A percentile compares a stretch with the other conserved stretches of the same genome.
Conservation (phyloP, 2,888 invertebrate species). For the Cabera pusaria region DNA sequence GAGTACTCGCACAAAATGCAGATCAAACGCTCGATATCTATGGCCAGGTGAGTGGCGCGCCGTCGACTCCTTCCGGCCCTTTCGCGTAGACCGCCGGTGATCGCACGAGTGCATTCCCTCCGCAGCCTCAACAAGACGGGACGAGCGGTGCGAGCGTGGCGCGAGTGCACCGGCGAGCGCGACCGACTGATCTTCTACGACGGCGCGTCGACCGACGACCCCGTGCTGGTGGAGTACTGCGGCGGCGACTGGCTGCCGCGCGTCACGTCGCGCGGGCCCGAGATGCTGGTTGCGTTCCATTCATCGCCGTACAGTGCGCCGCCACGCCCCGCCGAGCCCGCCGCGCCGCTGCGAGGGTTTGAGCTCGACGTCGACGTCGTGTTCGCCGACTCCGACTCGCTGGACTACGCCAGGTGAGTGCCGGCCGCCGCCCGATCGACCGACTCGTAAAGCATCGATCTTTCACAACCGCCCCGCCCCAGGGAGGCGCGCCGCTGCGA, state of each 20-base stretch:
- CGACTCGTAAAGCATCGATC: too few relatives aligned
- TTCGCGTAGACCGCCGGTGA: too few relatives aligned
- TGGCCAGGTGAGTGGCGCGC: constrained; percentile 79
- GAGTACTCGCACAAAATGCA: constrained; percentile 89
- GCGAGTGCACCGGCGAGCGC: constrained; percentile 91
- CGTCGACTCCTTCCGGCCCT: too few relatives aligned
- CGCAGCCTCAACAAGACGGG: constrained; percentile 87
- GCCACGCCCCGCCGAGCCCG: constrained; percentile 82
- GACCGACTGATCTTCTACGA: constrained; percentile 95
- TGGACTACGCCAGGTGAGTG: constrained; percentile 88
- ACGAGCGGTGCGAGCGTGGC: constrained; percentile 90
- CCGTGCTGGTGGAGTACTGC: constrained; percentile 93
- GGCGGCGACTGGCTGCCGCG: constrained; percentile 93
- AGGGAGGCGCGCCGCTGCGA: constrained; percentile 86
- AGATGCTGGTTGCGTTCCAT: constrained; percentile 94
- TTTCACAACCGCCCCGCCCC: constrained; percentile 5
- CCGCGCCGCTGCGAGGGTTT: constrained; percentile 89
- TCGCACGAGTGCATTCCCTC: too few relatives aligned
- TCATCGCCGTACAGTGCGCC: constrained; percentile 93
- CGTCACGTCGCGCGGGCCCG: constrained; percentile 87
- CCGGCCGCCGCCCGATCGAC: not conserved
- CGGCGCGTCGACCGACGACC: constrained; percentile 91
- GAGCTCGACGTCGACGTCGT: constrained; percentile 93
- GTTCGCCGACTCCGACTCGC: constrained; percentile 93
- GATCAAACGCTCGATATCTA: constrained; percentile 86